Conservation (phyloP, 2,888 invertebrate species). For the Ornithoptera priamus region DNA sequence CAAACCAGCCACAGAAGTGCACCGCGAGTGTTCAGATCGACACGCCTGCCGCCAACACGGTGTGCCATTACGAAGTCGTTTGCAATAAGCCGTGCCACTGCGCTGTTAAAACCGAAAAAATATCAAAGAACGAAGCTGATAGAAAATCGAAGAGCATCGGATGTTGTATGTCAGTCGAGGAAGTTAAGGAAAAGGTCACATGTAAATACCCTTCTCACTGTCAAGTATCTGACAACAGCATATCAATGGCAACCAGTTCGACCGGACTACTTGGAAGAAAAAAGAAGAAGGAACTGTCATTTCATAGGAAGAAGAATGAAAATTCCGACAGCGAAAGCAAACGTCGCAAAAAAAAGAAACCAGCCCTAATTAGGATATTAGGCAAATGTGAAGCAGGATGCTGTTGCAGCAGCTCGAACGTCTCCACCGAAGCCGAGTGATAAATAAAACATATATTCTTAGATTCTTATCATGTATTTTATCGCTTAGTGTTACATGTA, state of each 20-base stretch:
- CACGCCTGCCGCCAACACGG: conserved; percentile 35
- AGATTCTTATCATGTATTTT: conserved; percentile 77
- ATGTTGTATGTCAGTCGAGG: conserved; percentile 36
- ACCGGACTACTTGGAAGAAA: conserved; percentile 34
- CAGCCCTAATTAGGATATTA: conserved; percentile 25
- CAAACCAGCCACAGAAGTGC: conserved; percentile 2
- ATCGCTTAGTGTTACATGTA: conserved; percentile 69
- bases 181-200: conserved; percentile 1
- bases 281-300: conserved; percentile 8
- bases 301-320: conserved; percentile 27
- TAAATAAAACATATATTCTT: conserved; percentile 63
- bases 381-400: conserved; percentile 29
- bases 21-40: conserved; percentile 47
- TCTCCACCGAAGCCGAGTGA: conserved; percentile 25
- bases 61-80: conserved; percentile 35
- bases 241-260: conserved; percentile 38
- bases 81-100: conserved; percentile 45
- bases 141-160: conserved; percentile 8
- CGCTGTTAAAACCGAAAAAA: conserved; percentile 9
- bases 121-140: conserved; percentile 1
- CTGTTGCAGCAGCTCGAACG: conserved; percentile 34
- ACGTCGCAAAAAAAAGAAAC: conserved; percentile 14
- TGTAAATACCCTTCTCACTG: not conserved
- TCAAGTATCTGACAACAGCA: conserved; percentile 3
- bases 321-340: conserved; percentile 13